These are phyloP conservation scores for Siderastrea radians DNA, from an alignment of 92 coral and sea anemone species.

Conservation along the genomic window DNA sequence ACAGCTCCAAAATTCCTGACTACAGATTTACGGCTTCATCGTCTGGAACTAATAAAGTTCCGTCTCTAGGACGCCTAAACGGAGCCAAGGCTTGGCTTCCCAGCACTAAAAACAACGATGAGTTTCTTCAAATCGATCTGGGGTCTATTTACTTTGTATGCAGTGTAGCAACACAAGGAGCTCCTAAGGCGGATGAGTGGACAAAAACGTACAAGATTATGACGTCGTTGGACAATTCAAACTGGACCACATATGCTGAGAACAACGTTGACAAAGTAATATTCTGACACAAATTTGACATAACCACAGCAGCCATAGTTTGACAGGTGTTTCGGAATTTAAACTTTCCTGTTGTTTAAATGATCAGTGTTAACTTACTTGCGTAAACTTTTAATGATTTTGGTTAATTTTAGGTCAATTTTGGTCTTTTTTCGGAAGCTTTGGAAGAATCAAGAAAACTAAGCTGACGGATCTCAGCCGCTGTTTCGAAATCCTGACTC, in stretches of 20 bases:
- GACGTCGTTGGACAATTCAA: conserved; percentile 6
- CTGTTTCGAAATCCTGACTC: too few relatives aligned
- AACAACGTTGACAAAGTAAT: neutral
- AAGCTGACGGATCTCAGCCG: too few relatives aligned
- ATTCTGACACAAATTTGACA: too few relatives aligned
- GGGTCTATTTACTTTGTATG: conserved; percentile 40
- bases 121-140: conserved; percentile 44
- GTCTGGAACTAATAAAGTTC: neutral
- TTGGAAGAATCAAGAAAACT: too few relatives aligned
- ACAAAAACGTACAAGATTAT: neutral
- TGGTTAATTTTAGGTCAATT: too few relatives aligned
- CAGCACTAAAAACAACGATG: conserved; percentile 1
- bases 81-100: conserved; percentile 19
- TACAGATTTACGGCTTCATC: conserved; percentile 18
- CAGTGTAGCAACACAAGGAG: conserved; percentile 56
- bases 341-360: too few relatives aligned
- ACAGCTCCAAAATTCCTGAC: conserved; percentile 12
- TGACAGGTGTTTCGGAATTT: too few relatives aligned
- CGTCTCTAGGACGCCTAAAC: neutral
- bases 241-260: neutral
- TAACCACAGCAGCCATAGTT: too few relatives aligned
- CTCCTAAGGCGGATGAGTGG: conserved; percentile 27
- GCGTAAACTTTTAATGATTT: too few relatives aligned
- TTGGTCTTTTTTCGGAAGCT: too few relatives aligned
- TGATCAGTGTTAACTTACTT: too few relatives aligned